Evolutionary conservation across 2,113 vertebrate species (phyloP), one percentile per base, ranked within the genome.

Genomic region (Blennius ocellaris): DNA sequence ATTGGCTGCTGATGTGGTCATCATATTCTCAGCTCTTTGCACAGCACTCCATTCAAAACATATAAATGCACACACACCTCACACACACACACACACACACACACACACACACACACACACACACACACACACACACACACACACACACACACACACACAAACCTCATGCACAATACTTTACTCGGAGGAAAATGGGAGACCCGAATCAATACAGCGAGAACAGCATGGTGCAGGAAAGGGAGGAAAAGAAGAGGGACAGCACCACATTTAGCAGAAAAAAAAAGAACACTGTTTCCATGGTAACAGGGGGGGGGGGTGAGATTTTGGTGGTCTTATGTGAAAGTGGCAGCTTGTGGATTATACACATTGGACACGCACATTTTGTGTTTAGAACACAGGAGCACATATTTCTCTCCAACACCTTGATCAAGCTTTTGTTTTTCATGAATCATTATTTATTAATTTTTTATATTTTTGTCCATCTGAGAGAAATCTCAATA

Each of bases 1-100:
- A 92, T 92, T 92, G 91, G 91, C 81, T 89, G 76, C 49, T 86
- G 90, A 92, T 92, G 91, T 92, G 90, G 91, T 92, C 90, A 92
- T 92, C 88, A 72, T 30, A 72, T 47, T 60, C 55, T 59, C 71
- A 66, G 63, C 61, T 55, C 14, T 40, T 30, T 58, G 55, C 78
- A 36, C 21, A 56, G 62, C 45, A 7, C 14, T 56, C 36, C 48
- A 55, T 76, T 71, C 58, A 68, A 21, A 54, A 11, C 64, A 73
- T 40, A 58, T 11, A 1, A 16, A 8, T 11, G 17, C 38, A 6
- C 5, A 41, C n/a, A n/a, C n/a, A n/a, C n/a, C 16, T n/a, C 37
- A 36, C 6, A 39, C 5, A 9, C 2, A 51, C 1, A 39, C 11
- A 2, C 6, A 10, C 11, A 44, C 12, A 57, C 16, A 67, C 2